Conservation (phyloP, 2,888 invertebrate genomes). For the Drosophila prostipennis region DNA sequence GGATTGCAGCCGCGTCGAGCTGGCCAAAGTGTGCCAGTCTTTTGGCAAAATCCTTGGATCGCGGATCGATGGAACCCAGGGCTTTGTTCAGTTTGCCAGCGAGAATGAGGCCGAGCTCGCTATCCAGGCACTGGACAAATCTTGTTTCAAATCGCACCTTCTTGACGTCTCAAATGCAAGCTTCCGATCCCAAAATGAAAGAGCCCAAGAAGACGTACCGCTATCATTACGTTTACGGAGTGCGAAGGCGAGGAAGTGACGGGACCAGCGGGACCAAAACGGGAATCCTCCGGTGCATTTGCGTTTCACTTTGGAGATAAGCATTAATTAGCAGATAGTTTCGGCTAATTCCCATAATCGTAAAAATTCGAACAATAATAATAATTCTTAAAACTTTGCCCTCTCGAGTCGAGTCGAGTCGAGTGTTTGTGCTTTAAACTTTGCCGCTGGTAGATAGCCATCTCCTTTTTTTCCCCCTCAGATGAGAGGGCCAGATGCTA, state of each 20-base stretch:
- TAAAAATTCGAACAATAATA: constrained; percentile 32
- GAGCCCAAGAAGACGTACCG: too few species aligned
- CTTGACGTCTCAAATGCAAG: too few species aligned
- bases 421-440: constrained; percentile 2
- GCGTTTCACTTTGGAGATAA: background rate
- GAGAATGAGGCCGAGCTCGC: background rate
- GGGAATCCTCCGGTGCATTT: too few species aligned
- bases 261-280: too few species aligned
- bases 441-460: background rate
- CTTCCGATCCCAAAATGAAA: too few species aligned
- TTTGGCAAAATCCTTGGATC: background rate
- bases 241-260: too few species aligned
- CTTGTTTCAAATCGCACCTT: background rate
- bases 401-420: background rate
- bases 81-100: background rate
- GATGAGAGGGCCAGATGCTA: constrained; percentile 26
- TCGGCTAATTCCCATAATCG: constrained; percentile 28
- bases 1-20: background rate
- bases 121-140: background rate
- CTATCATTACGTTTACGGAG: too few species aligned
- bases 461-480: background rate
- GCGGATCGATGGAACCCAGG: background rate
- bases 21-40: background rate
- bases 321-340: constrained; percentile 35
- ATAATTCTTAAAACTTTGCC: constrained; percentile 32